phyloP scores from a whole-genome alignment of 1,140 invertebrate genomes.

The Heliconius hermathena region DNA sequence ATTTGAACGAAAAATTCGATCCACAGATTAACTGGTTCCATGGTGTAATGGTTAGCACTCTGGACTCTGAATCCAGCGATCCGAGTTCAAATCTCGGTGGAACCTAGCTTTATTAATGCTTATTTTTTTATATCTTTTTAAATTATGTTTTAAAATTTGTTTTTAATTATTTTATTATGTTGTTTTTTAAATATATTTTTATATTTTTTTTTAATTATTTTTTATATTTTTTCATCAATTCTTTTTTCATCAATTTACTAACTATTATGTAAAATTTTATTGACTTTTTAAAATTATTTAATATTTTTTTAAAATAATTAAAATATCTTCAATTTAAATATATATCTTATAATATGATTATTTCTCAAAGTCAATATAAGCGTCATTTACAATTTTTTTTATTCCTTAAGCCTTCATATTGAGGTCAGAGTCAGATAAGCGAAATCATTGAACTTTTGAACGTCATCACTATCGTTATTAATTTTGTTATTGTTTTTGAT shows the following conservation, averaged over 20 bases:
- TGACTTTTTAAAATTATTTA: no score
- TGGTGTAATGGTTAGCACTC: constrained; percentile 81
- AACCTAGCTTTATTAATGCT: constrained; percentile 62
- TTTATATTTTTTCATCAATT: no score
- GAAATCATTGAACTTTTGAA: constrained; percentile 23
- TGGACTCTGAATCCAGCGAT: constrained; percentile 81
- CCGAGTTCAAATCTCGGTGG: constrained; percentile 81
- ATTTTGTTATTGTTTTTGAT: constrained; percentile 5
- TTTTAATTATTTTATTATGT: constrained; percentile 17
- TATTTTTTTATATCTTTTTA: constrained; percentile 25
- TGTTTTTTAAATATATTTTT: neutral
- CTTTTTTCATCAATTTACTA: no score
- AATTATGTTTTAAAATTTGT: constrained; percentile 16
- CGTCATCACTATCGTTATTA: constrained; percentile 14
- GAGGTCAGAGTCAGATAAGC: constrained; percentile 15
- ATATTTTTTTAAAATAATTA: no score
- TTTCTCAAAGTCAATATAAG: neutral
- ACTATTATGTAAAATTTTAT: no score
- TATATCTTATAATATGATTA: neutral
- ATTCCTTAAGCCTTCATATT: neutral
- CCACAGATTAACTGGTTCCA: constrained; percentile 58
- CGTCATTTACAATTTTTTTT: neutral
- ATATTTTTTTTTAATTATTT: neutral
- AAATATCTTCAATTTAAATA: no score
- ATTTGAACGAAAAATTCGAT: neutral